phyloP scores from a whole-genome alignment of 2,113 vertebrate species.

The Sminthopsis crassicaudata region DNA sequence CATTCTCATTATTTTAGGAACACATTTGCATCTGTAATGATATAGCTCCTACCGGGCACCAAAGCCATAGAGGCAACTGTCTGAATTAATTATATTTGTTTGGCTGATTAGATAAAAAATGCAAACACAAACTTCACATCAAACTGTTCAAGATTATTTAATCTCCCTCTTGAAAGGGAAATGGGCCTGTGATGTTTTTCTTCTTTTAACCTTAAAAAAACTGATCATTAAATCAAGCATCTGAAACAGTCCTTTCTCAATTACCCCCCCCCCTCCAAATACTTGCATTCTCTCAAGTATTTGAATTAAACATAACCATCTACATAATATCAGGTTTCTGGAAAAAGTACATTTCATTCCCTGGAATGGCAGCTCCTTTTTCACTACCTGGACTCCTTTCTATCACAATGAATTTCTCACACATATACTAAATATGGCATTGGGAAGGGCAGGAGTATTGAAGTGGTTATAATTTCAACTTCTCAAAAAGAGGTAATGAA shows the following conservation, averaged over 20 bases:
- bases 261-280: conserved; percentile 23
- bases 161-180: conserved; percentile 73
- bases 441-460: background rate
- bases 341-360: conserved; percentile 65
- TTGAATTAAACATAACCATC: conserved; percentile 71
- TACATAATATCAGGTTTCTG: conserved; percentile 72
- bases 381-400: conserved; percentile 15
- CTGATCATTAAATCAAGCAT: conserved; percentile 73
- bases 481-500: background rate
- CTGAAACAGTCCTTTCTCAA: conserved; percentile 68
- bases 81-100: conserved; percentile 79
- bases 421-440: background rate
- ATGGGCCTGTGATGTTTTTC: conserved; percentile 71
- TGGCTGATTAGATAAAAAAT: conserved; percentile 80
- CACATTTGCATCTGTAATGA: conserved; percentile 79
- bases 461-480: background rate
- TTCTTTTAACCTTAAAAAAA: conserved; percentile 71
- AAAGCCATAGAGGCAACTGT: conserved; percentile 63
- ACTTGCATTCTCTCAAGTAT: conserved; percentile 74
- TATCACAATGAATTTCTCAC: background rate
- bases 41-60: conserved; percentile 68
- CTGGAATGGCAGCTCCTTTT: conserved; percentile 63
- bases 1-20: conserved; percentile 81
- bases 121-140: conserved; percentile 76
- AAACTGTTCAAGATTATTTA: conserved; percentile 76